Base-by-base conservation (phyloP, 1,140 invertebrate species). In the Drosophila ambigua region DNA sequence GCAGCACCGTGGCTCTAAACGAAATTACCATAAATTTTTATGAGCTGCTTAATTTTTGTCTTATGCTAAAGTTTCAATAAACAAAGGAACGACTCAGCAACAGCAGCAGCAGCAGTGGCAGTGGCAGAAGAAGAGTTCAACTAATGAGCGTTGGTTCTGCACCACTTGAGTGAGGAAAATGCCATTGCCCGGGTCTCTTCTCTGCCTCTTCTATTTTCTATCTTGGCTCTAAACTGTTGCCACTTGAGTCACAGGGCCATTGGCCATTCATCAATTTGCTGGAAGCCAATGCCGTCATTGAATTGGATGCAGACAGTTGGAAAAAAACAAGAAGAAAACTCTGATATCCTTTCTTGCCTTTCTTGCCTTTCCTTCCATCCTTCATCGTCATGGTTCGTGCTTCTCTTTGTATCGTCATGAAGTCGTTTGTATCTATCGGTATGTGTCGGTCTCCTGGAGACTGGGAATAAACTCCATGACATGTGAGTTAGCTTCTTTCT, bases 21-120 rank as follows among this genome's bases (percentile, higher is more conserved):
- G 82, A 85, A 85, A 85, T 87, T 85, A 82, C 79, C 82, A 85
- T 85, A 82, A 72, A 79, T 78, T 85, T 85, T 81, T 87, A 85
- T 82, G 78, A 72, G 83, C 78, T 68, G 64, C 59, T 79, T 87
- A 80, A 76, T 39, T 80, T 87, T 61, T 69, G 67, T 66, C 26
- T 68, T 82, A 87, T 87, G 82, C 83, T 76, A 87, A 88, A 69
- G 75, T 39, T 87, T 88, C 31, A 68, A 77, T 82, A 87, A 87
- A 87, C 82, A 85, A 82, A 64, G 48, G 79, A 60, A 78, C 66
- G 60, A 75, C 64, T 76, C 65, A 76, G 66, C 35, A 31, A 28
- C 28, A 16, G 23, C 11, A 11, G 31, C 15, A 48, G n/a, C 5
- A 26, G 46, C 20, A 15, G 11, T 23, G 45, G n/a, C n/a, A 28